phyloP scores from a whole-genome alignment of 1,140 invertebrate species.

The Scylla paramamosain region DNA sequence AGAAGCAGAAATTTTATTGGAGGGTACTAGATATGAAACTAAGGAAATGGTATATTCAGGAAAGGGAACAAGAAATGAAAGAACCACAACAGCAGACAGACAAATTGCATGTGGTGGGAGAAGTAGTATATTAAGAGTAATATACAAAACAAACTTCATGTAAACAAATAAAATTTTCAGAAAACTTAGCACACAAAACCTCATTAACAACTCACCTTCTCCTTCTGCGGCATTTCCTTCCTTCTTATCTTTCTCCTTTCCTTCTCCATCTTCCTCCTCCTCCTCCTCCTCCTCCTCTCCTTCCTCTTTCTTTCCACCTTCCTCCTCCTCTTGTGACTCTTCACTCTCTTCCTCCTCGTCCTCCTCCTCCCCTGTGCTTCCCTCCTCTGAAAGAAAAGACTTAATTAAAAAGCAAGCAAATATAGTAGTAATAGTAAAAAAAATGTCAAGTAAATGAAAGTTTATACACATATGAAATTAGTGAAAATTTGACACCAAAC shows the following conservation, averaged over 20 bases:
- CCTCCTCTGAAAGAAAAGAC: constrained; percentile 61
- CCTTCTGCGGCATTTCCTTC: constrained; percentile 3
- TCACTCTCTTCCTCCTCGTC: constrained; percentile 67
- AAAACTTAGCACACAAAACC: too few species aligned
- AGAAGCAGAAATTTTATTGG: too few species aligned
- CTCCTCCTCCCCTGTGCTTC: constrained; percentile 72
- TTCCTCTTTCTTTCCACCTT: constrained; percentile 65
- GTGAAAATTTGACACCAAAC: not conserved
- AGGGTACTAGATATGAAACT: too few species aligned
- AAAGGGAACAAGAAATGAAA: too few species aligned
- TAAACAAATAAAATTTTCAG: not conserved
- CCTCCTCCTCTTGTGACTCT: constrained; percentile 69
- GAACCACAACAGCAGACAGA: too few species aligned
- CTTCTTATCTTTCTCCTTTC: not conserved
- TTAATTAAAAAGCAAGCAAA: too few species aligned
- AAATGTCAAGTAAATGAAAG: not conserved
- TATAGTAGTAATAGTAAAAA: too few species aligned
- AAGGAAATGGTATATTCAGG: too few species aligned
- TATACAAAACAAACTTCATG: too few species aligned
- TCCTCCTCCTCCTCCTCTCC: constrained; percentile 70
- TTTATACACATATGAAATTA: too few species aligned
- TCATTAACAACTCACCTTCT: not conserved
- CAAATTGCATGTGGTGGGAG: too few species aligned
- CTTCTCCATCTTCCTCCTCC: constrained; percentile 42
- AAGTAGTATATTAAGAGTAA: too few species aligned